Conservation (phyloP, 2,113 vertebrate genomes). For the Syrrhaptes paradoxus region DNA sequence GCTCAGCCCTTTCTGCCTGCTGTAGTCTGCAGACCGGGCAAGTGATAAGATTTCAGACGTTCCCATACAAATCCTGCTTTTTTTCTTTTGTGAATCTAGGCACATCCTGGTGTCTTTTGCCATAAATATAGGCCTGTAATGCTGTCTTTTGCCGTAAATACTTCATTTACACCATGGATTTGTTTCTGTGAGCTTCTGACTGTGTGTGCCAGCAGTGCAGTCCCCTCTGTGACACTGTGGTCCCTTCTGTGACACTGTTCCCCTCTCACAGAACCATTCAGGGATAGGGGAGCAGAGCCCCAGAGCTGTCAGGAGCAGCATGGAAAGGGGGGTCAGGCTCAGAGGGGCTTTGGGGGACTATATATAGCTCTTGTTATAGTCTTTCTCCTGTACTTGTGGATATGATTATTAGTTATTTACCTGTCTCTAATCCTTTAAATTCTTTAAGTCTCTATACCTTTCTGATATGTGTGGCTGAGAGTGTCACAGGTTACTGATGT, state of each 20-base stretch:
- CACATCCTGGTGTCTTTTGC: not conserved
- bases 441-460: not conserved
- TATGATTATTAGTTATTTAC: not conserved
- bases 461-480: not conserved
- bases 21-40: too few relatives aligned
- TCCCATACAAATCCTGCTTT: not conserved
- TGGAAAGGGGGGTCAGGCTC: rapidly evolving
- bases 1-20: not conserved
- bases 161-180: not conserved
- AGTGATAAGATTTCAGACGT: not conserved
- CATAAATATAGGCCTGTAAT: rapidly evolving
- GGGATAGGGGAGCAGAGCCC: not conserved
- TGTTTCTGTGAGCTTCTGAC: not conserved
- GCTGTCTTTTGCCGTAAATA: not conserved
- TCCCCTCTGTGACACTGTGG: rapidly evolving
- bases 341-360: rapidly evolving
- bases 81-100: not conserved
- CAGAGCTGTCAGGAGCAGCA: rapidly evolving
- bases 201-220: not conserved
- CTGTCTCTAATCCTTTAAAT: not conserved
- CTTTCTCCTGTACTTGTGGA: not conserved
- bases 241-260: rapidly evolving
- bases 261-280: not conserved
- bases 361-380: rapidly evolving
- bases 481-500: not conserved